These are phyloP conservation scores for Axis porcinus DNA, from an alignment of 2,113 vertebrate genomes.

Conservation along the genomic window DNA sequence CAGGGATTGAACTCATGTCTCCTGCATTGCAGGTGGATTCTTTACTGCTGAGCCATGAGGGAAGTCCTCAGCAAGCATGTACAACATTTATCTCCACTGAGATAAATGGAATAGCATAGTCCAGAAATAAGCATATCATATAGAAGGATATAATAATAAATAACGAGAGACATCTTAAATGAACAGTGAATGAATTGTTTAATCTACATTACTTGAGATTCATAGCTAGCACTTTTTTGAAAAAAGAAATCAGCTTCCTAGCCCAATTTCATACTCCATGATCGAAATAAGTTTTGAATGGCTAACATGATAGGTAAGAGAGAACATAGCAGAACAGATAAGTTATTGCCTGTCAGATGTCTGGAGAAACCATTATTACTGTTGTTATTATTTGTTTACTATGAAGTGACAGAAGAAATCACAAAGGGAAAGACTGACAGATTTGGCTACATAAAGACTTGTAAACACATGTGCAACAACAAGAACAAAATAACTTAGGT, in stretches of 20 bases:
- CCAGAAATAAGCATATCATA: not conserved
- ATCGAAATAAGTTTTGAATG: not conserved
- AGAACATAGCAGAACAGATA: not conserved
- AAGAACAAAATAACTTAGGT: not conserved
- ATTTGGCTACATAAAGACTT: not conserved
- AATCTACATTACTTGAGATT: not conserved
- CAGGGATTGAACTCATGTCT: not conserved
- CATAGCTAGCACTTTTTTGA: not conserved
- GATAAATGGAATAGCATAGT: not conserved
- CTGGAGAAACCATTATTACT: not conserved
- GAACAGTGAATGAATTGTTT: not conserved
- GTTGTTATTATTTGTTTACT: not conserved
- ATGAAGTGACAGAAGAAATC: not conserved
- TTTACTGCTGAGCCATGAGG: not conserved
- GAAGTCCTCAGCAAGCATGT: not conserved
- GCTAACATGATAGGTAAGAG: not conserved
- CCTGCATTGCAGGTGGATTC: not conserved
- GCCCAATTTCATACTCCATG: not conserved
- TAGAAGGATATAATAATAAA: not conserved
- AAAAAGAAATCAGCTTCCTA: not conserved
- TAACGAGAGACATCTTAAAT: not conserved
- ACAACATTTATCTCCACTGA: not conserved
- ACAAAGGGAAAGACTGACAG: not conserved
- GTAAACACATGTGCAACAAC: not conserved
- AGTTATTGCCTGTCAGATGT: not conserved